Percentiles rank a stretch among this genome's conserved stretches.
Conservation (phyloP, 1,140 invertebrate species). For the Formica exsecta region DNA sequence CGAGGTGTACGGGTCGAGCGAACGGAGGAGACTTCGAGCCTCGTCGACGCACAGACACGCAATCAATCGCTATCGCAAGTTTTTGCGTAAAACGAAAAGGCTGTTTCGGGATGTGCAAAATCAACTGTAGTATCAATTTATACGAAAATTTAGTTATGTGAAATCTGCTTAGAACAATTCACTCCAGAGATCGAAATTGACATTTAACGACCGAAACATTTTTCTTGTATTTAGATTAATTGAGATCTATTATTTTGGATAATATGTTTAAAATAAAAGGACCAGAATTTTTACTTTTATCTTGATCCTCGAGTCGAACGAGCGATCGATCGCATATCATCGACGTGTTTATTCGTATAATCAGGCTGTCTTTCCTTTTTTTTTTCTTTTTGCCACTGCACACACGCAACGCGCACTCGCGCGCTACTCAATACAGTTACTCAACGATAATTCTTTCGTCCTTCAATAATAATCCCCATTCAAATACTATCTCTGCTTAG, state of each 20-base stretch:
- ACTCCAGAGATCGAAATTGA: background rate
- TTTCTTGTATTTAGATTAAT: background rate
- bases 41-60: conserved; percentile 13
- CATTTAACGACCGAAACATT: conserved; percentile 5
- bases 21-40: conserved; percentile 57
- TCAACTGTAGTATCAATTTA: background rate
- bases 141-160: background rate
- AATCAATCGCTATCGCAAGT: conserved; percentile 1
- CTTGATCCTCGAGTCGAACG: background rate
- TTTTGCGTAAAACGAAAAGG: background rate
- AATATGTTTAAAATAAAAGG: background rate
- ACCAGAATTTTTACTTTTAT: background rate
- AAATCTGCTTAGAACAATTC: background rate
- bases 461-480: conserved; percentile 81
- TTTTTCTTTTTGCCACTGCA: conserved; percentile 83
- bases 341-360: conserved; percentile 32
- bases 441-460: conserved; percentile 84
- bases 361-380: conserved; percentile 15
- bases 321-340: conserved; percentile 27
- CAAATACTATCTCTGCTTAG: conserved; percentile 85
- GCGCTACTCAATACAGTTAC: conserved; percentile 79
- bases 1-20: conserved; percentile 67
- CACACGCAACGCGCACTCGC: conserved; percentile 75
- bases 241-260: background rate
- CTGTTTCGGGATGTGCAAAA: background rate